These are phyloP conservation scores for Macrotis lagotis DNA, from an alignment of 2,113 vertebrate species.

Conservation along the genomic window DNA sequence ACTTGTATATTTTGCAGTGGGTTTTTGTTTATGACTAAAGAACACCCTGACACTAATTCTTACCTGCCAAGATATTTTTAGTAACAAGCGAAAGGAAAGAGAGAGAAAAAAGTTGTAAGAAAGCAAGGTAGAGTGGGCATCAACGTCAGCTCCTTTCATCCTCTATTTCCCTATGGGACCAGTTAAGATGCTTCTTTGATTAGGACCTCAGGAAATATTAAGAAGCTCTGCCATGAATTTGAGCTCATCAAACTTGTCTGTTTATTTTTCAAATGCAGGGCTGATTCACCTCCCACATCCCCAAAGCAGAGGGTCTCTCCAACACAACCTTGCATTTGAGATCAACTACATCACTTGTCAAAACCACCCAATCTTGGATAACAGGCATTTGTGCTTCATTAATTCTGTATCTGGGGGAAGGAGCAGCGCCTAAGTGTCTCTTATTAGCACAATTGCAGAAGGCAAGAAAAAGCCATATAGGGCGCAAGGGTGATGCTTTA, in stretches of 20 bases:
- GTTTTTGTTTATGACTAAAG: slow-evolving; percentile 81
- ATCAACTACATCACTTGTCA: slow-evolving; percentile 79
- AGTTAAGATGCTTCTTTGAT: slow-evolving; percentile 86
- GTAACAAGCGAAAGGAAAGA: slow-evolving; percentile 54
- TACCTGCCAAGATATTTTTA: slow-evolving; percentile 81
- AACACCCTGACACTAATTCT: slow-evolving; percentile 78
- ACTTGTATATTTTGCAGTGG: slow-evolving; percentile 54
- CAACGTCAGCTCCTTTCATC: slow-evolving; percentile 83
- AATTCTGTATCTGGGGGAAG: slow-evolving; percentile 35
- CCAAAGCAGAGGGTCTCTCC: slow-evolving; percentile 70
- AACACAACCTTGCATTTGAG: slow-evolving; percentile 69
- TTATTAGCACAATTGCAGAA: slow-evolving; percentile 55
- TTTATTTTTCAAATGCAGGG: slow-evolving; percentile 77
- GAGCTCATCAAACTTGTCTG: slow-evolving; percentile 82
- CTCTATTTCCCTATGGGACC: slow-evolving; percentile 82
- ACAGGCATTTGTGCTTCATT: slow-evolving; percentile 73
- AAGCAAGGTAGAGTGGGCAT: slow-evolving; percentile 80
- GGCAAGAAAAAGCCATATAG: neutral
- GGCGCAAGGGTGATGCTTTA: neutral
- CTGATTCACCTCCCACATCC: slow-evolving; percentile 70
- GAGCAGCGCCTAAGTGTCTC: slow-evolving; percentile 50
- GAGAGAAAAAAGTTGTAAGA: slow-evolving; percentile 37
- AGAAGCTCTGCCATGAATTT: slow-evolving; percentile 82
- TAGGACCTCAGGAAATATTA: slow-evolving; percentile 85
- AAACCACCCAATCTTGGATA: slow-evolving; percentile 65